These are phyloP conservation scores for Ylistrum balloti DNA, from an alignment of 1,140 invertebrate species.

Conservation along the genomic window DNA sequence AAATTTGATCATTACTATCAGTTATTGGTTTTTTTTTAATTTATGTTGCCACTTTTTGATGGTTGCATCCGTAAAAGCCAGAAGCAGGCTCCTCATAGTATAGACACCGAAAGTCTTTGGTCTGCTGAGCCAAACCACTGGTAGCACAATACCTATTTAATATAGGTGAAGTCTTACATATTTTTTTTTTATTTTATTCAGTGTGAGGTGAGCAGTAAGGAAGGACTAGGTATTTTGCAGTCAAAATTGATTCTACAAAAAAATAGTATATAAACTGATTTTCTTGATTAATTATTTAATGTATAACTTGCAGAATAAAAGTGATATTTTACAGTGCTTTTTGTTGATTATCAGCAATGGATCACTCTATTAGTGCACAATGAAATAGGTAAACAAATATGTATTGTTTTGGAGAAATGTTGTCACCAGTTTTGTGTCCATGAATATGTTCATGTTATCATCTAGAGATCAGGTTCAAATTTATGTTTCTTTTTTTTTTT, in stretches of 20 bases:
- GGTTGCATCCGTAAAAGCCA: no score
- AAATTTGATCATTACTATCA: no score
- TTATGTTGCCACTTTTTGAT: no score
- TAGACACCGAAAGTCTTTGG: no score
- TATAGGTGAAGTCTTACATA: background rate
- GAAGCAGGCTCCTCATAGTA: no score
- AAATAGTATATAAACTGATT: background rate
- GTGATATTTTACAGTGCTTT: background rate
- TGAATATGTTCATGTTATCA: background rate
- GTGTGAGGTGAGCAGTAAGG: background rate
- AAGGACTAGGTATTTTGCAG: background rate
- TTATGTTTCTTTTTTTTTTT: background rate
- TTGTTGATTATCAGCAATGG: background rate
- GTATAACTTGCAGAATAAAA: no score
- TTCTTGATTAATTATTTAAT: background rate
- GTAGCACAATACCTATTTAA: background rate
- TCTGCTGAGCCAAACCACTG: background rate
- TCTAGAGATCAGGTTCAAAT: background rate
- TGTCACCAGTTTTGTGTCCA: background rate
- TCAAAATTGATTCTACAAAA: background rate
- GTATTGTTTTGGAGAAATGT: background rate
- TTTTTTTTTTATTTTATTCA: background rate
- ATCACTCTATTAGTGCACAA: background rate
- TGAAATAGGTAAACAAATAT: slow-evolving; percentile 6
- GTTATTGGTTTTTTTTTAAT: no score